Evolutionary conservation across 2,888 invertebrate species (phyloP).

Genomic region (Drosophila mimica): DNA sequence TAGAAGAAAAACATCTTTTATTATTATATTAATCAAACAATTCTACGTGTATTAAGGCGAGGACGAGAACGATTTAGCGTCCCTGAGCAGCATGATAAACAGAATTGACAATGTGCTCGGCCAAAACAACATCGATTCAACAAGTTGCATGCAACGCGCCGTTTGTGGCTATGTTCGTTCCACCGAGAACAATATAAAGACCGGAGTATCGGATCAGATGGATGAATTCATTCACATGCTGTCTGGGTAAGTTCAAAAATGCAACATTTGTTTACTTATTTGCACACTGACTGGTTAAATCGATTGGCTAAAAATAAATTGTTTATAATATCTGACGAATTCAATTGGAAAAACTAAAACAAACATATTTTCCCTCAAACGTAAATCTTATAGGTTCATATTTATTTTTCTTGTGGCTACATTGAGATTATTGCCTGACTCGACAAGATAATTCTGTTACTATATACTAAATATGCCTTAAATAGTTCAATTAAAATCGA

Average conservation of each 20-base stretch:
- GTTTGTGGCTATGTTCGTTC: constrained; percentile 90
- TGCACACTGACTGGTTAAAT: constrained; percentile 25
- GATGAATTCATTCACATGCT: constrained; percentile 88
- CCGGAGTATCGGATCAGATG: constrained; percentile 88
- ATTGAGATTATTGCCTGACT: neutral
- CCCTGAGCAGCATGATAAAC: constrained; percentile 88
- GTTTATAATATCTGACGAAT: constrained; percentile 38
- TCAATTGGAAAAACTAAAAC: constrained; percentile 16
- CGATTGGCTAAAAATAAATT: constrained; percentile 46
- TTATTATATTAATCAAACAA: neutral
- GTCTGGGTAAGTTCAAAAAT: constrained; percentile 86
- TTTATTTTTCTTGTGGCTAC: neutral
- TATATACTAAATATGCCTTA: neutral
- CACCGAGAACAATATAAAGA: constrained; percentile 88
- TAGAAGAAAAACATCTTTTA: neutral
- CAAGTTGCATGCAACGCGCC: constrained; percentile 89
- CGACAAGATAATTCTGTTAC: neutral
- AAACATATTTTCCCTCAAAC: neutral
- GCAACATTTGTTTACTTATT: constrained; percentile 37
- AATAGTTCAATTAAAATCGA: too few relatives aligned
- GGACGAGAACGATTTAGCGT: constrained; percentile 86
- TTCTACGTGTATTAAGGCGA: constrained; percentile 85
- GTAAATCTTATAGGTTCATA: neutral
- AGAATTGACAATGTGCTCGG: constrained; percentile 89
- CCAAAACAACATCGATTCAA: constrained; percentile 90